Evolutionary conservation across 2,113 vertebrate species (phyloP).

Genomic region (Canis aureus): DNA sequence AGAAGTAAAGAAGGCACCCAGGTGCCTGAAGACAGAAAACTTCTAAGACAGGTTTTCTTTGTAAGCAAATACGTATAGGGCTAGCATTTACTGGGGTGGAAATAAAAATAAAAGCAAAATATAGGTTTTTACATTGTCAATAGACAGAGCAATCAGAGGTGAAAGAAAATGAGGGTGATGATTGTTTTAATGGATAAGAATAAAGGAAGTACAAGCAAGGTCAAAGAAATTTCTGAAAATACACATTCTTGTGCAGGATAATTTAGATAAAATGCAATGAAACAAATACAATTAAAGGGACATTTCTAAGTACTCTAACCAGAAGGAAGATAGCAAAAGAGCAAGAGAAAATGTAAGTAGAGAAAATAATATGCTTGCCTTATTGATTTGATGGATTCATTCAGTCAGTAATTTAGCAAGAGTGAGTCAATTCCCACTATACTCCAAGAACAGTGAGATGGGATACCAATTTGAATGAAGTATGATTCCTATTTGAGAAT

Average conservation of each 20-base stretch:
- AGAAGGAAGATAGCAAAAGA: neutral
- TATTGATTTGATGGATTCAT: neutral
- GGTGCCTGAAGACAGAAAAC: neutral
- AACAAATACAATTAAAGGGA: neutral
- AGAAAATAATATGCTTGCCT: conserved; percentile 27
- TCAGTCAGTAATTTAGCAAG: neutral
- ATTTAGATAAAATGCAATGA: neutral
- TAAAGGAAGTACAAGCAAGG: neutral
- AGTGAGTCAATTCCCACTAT: neutral
- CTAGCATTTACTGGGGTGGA: neutral
- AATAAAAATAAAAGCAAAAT: neutral
- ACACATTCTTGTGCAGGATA: neutral
- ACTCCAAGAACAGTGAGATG: neutral
- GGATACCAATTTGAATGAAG: neutral
- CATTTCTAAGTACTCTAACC: neutral
- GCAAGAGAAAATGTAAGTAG: conserved; percentile 11
- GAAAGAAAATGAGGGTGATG: neutral
- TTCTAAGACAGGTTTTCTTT: neutral
- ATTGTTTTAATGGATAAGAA: neutral
- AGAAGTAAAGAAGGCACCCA: too few species aligned
- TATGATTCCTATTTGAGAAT: neutral
- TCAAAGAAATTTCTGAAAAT: neutral
- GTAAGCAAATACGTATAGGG: neutral
- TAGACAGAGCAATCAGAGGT: neutral
- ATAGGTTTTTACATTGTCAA: neutral